A percentile compares a stretch with the other conserved stretches of the same genome.
phyloP scores from a whole-genome alignment of 2,797 vertebrate genomes.

The Rousettus madagascariensis region DNA sequence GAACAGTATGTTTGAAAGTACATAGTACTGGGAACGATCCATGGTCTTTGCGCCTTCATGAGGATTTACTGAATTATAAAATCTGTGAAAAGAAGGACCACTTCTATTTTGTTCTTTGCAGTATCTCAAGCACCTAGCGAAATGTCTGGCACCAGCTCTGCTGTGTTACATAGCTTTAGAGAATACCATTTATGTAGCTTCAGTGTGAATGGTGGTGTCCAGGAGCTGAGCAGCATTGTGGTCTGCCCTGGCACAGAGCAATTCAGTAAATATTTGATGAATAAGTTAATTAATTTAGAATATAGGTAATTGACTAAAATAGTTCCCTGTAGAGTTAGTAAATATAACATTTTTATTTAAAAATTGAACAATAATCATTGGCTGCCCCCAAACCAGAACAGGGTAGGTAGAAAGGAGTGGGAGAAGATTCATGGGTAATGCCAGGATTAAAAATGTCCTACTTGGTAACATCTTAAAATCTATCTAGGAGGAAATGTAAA shows the following conservation, averaged over 20 bases:
- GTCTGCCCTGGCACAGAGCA: background rate
- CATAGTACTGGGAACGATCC: no score
- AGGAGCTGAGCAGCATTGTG: background rate
- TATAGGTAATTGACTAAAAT: background rate
- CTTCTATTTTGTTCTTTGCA: background rate
- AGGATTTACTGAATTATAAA: background rate
- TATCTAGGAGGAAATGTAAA: background rate
- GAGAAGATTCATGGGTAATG: background rate
- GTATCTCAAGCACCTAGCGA: background rate
- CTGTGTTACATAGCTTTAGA: background rate
- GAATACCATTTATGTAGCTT: background rate
- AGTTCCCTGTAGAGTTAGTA: background rate
- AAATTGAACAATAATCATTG: background rate
- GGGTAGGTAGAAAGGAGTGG: background rate
- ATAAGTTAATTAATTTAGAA: background rate
- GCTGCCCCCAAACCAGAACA: constrained; percentile 15
- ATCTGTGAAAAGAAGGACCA: background rate
- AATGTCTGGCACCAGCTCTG: background rate
- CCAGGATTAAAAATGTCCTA: background rate
- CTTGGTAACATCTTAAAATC: background rate
- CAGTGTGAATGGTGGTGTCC: background rate
- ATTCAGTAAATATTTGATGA: constrained; percentile 45
- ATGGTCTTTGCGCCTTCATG: background rate
- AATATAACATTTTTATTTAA: background rate
- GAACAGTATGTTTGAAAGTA: background rate